phyloP scores from a whole-genome alignment of 2,888 invertebrate genomes.

The Mamestra brassicae region DNA sequence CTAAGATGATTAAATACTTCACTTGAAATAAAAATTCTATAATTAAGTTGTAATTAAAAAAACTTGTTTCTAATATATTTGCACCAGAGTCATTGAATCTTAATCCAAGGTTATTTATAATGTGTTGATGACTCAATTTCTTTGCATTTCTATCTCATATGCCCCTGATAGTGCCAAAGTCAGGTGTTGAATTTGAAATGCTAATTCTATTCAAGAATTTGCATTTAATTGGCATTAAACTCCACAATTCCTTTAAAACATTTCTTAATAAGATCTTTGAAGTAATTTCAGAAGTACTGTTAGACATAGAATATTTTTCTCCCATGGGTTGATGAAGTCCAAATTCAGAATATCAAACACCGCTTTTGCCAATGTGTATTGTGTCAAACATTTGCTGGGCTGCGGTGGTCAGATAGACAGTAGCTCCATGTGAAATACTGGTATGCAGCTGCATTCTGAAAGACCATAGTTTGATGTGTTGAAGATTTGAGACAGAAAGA shows the following conservation, averaged over 20 bases:
- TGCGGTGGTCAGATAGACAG: neutral
- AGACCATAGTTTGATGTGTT: neutral
- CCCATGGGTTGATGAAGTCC: neutral
- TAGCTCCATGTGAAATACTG: too few species aligned
- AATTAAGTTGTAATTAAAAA: neutral
- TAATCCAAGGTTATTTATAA: constrained; percentile 23
- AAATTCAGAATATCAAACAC: neutral
- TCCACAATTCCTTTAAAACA: neutral
- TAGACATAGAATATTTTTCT: neutral
- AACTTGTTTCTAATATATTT: constrained; percentile 1
- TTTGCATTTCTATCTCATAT: constrained; percentile 39
- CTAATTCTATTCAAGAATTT: constrained; percentile 36
- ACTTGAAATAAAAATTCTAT: too few species aligned
- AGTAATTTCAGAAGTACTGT: neutral
- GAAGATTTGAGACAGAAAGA: constrained; percentile 12
- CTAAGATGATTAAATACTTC: too few species aligned
- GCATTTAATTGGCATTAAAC: neutral
- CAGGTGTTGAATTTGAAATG: constrained; percentile 26
- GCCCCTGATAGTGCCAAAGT: constrained; percentile 22
- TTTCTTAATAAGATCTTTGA: neutral
- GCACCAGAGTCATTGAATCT: constrained; percentile 29
- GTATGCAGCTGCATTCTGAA: neutral
- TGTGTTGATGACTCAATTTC: constrained; percentile 29
- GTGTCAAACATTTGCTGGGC: neutral
- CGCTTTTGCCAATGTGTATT: neutral